A percentile compares a stretch with the other conserved stretches of the same genome.
Conservation (phyloP, 2,888 invertebrate genomes). For the Pelosia muscerda region DNA sequence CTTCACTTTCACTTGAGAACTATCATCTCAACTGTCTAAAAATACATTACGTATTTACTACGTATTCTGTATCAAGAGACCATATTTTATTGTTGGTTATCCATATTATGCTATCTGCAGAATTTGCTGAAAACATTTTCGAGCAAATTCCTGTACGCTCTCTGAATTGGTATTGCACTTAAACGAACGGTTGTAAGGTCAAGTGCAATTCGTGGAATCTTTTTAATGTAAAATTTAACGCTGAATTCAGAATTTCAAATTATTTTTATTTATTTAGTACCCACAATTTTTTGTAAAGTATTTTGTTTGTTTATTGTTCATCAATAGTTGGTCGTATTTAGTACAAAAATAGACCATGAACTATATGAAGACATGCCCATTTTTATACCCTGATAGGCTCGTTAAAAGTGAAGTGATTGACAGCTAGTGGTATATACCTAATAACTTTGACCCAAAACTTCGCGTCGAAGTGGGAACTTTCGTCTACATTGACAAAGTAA, state of each 20-base stretch:
- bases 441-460: neutral
- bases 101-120: constrained; percentile 29
- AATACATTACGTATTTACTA: constrained; percentile 59
- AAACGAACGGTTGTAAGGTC: constrained; percentile 13
- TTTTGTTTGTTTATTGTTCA: neutral
- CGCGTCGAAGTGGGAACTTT: neutral
- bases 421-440: neutral
- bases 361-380: neutral
- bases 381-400: neutral
- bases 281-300: neutral
- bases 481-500: neutral
- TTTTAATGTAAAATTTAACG: neutral
- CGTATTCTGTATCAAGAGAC: constrained; percentile 43
- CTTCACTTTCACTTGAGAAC: constrained; percentile 74
- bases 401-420: neutral
- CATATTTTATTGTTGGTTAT: constrained; percentile 49
- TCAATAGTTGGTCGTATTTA: too few relatives aligned
- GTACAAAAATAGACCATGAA: neutral
- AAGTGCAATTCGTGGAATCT: constrained; percentile 5
- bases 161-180: constrained; percentile 24
- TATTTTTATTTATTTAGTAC: too few relatives aligned
- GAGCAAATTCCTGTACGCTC: constrained; percentile 22
- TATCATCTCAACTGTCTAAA: constrained; percentile 72
- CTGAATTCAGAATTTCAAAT: neutral
- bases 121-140: constrained; percentile 30